phyloP scores from a whole-genome alignment of 2,113 vertebrate species.

The Melanerpes formicivorus region DNA sequence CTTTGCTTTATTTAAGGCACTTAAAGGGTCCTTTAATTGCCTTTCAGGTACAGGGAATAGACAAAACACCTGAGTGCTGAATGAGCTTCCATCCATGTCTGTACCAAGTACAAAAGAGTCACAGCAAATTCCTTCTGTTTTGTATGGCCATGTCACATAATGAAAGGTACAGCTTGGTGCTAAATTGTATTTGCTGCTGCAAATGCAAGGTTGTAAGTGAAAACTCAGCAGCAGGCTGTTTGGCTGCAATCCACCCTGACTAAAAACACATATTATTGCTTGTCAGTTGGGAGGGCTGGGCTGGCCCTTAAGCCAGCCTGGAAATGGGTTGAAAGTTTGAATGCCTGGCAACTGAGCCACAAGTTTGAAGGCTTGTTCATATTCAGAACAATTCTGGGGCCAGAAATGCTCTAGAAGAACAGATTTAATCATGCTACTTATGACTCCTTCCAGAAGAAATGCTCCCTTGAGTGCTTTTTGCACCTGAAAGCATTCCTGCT shows the following conservation, averaged over 20 bases:
- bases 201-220: not conserved
- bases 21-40: not conserved
- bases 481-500: not conserved
- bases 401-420: not conserved
- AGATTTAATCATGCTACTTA: not conserved
- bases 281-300: not conserved
- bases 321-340: not conserved
- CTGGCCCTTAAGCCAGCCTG: not conserved
- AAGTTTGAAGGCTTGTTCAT: not conserved
- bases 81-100: not conserved
- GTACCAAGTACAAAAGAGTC: not conserved
- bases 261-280: not conserved
- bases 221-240: not conserved
- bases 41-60: not conserved
- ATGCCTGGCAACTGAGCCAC: not conserved
- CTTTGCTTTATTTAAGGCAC: not conserved
- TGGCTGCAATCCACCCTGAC: not conserved
- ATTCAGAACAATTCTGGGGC: not conserved
- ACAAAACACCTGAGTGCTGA: not conserved
- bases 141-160: not conserved
- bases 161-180: not conserved
- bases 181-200: not conserved
- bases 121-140: not conserved
- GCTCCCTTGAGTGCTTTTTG: not conserved
- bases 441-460: not conserved